phyloP scores from a whole-genome alignment of 2,888 invertebrate species.

The Pachydiplax longipennis region DNA sequence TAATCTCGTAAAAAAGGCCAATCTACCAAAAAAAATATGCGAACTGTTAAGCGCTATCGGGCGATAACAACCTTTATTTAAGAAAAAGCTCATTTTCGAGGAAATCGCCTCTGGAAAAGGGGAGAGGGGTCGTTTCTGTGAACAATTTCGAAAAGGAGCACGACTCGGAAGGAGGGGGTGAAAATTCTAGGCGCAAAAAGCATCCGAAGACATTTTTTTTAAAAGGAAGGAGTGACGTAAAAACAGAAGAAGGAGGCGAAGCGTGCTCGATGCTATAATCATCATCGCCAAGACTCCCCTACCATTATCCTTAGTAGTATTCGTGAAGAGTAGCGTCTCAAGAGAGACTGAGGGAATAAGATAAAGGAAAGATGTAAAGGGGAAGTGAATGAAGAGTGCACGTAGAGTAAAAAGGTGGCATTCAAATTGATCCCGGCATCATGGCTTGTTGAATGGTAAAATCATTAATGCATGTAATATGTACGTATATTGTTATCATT shows the following conservation, averaged over 20 bases:
- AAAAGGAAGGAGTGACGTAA: neutral
- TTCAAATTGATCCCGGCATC: neutral
- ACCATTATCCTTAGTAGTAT: neutral
- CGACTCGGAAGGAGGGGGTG: neutral
- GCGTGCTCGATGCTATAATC: neutral
- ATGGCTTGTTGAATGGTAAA: too few relatives aligned
- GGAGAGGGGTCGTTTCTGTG: too few relatives aligned
- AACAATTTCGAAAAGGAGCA: too few relatives aligned
- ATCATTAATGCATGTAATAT: too few relatives aligned
- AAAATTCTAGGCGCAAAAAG: neutral
- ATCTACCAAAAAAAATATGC: too few relatives aligned
- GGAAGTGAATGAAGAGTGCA: neutral
- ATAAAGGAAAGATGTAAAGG: neutral
- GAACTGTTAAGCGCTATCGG: too few relatives aligned
- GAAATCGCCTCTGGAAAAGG: too few relatives aligned
- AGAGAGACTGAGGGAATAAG: neutral
- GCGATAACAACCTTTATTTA: too few relatives aligned
- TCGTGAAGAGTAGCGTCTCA: neutral
- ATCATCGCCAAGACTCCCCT: neutral
- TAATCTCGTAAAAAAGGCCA: too few relatives aligned
- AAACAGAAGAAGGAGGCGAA: neutral
- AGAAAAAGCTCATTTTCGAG: too few relatives aligned
- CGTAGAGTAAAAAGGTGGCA: neutral
- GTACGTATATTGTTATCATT: too few relatives aligned
- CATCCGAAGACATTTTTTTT: neutral